A percentile compares a stretch with the other conserved stretches of the same genome.
Evolutionary conservation across 2,113 vertebrate genomes (phyloP).

Genomic region (Calidris pugnax): DNA sequence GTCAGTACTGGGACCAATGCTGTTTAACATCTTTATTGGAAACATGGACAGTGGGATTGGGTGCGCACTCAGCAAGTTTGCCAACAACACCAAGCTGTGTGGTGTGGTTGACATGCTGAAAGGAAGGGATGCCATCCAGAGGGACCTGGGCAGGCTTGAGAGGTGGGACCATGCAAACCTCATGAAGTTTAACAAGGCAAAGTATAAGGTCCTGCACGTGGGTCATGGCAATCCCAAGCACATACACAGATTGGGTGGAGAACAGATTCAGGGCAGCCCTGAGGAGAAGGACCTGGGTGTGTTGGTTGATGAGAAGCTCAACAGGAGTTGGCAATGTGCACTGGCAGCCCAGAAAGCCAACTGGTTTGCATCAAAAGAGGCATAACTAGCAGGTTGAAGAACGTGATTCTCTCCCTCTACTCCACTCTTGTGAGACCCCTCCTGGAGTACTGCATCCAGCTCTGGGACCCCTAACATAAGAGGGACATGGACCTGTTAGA

Average conservation of each 20-base stretch:
- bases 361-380: background rate
- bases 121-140: background rate
- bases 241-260: background rate
- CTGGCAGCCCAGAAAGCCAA: background rate
- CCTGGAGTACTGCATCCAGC: background rate
- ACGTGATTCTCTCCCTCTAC: background rate
- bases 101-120: background rate
- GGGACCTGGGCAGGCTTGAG: background rate
- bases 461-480: background rate
- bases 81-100: background rate
- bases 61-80: background rate
- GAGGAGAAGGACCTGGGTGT: background rate
- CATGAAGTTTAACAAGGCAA: background rate
- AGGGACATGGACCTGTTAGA: background rate
- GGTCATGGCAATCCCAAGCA: background rate
- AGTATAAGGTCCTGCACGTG: background rate
- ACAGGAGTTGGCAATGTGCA: background rate
- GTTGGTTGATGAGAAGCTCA: background rate
- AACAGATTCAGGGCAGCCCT: background rate
- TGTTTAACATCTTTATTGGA: background rate
- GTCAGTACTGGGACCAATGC: background rate
- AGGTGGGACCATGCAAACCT: background rate
- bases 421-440: background rate
- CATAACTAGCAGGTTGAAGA: background rate
- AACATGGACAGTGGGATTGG: background rate